Evolutionary conservation across 2,113 vertebrate genomes (phyloP).

Genomic region (Dolichotis patagonum): DNA sequence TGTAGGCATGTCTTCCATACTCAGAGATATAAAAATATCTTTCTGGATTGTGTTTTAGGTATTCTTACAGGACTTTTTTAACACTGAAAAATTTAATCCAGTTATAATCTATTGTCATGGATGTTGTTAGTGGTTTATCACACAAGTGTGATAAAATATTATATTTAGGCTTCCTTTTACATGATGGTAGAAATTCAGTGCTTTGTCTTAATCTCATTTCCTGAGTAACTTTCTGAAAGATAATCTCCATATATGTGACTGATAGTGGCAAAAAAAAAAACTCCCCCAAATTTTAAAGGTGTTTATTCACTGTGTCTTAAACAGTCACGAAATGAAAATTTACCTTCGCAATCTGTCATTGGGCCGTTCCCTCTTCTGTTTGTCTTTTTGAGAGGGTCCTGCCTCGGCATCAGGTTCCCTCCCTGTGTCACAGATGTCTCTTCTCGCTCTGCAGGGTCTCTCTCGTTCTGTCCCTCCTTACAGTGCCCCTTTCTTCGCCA

Average conservation of each 20-base stretch:
- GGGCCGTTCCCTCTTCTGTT: too few species aligned
- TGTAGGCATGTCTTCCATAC: background rate
- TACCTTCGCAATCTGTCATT: background rate
- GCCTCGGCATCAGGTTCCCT: rapidly evolving
- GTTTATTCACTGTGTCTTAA: background rate
- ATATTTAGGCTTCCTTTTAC: background rate
- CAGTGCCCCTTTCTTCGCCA: background rate
- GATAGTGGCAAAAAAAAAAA: background rate
- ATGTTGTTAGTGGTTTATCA: background rate
- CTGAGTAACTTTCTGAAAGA: background rate
- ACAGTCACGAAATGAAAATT: background rate
- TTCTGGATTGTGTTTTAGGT: background rate
- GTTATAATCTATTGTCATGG: background rate
- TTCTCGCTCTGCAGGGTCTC: background rate
- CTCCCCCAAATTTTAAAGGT: background rate
- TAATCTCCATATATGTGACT: background rate
- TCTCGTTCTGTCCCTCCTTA: background rate
- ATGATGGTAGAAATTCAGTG: background rate
- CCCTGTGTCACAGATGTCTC: too few species aligned
- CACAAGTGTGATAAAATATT: background rate
- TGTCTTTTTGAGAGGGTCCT: rapidly evolving
- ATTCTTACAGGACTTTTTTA: background rate
- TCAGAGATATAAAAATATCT: background rate
- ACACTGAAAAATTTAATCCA: background rate
- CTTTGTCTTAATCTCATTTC: background rate